A percentile compares a stretch with the other conserved stretches of the same genome.
phyloP scores from a whole-genome alignment of 2,113 vertebrate species.

The Microtus oregoni region DNA sequence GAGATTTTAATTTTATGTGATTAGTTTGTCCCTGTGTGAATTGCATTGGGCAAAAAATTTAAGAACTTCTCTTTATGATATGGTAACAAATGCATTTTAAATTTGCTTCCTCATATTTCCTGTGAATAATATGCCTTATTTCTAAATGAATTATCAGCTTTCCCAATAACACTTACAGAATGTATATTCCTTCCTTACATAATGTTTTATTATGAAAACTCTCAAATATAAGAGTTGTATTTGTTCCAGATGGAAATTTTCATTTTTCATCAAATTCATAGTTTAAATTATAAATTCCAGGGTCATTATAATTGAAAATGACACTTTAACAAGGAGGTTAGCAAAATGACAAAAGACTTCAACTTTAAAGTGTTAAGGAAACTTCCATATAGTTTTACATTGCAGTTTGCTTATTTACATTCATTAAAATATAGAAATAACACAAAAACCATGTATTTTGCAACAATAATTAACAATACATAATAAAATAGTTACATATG shows the following conservation, averaged over 20 bases:
- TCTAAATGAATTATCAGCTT: neutral
- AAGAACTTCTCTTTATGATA: neutral
- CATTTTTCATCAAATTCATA: neutral
- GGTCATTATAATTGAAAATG: neutral
- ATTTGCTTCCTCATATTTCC: neutral
- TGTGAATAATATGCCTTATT: neutral
- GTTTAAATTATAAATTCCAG: neutral
- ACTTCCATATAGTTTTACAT: neutral
- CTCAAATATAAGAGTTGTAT: neutral
- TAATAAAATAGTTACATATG: neutral
- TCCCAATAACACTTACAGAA: neutral
- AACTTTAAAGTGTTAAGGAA: neutral
- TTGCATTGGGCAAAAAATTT: neutral
- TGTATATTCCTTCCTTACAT: neutral
- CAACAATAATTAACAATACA: neutral
- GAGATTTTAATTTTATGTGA: neutral
- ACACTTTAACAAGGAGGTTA: neutral
- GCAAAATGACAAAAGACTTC: neutral
- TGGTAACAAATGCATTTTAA: neutral
- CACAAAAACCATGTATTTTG: neutral
- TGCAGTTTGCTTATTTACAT: neutral
- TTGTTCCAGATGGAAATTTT: neutral
- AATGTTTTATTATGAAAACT: neutral
- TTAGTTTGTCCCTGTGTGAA: neutral
- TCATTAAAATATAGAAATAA: neutral